Conservation (phyloP, 2,113 vertebrate species). For the Lampris megalopsis region DNA sequence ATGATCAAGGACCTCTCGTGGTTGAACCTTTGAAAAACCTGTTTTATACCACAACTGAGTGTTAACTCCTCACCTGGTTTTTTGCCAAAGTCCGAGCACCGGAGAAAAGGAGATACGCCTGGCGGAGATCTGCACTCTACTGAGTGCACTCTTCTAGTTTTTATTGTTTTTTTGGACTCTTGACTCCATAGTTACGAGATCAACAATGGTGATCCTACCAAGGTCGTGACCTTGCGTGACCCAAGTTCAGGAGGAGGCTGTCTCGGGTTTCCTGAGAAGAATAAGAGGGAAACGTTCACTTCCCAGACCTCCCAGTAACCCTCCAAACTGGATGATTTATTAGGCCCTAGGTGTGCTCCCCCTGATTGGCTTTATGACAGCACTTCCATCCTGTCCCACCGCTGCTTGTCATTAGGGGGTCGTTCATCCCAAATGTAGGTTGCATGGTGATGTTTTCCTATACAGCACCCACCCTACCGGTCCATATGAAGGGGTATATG, state of each 20-base stretch:
- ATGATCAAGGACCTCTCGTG: too few relatives aligned
- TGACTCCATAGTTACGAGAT: slow-evolving; percentile 73
- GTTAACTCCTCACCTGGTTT: too few relatives aligned
- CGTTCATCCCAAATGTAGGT: slow-evolving; percentile 65
- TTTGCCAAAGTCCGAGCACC: too few relatives aligned
- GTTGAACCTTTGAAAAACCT: too few relatives aligned
- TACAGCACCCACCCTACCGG: too few relatives aligned
- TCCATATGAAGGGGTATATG: too few relatives aligned
- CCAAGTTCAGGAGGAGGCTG: slow-evolving; percentile 73
- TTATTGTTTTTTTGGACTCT: not conserved
- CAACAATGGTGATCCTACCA: slow-evolving; percentile 74
- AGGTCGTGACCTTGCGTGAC: slow-evolving; percentile 78
- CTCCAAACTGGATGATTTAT: slow-evolving; percentile 79
- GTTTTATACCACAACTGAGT: too few relatives aligned
- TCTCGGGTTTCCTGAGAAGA: slow-evolving; percentile 79
- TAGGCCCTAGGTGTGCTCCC: slow-evolving; percentile 64
- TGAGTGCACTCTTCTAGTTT: too few relatives aligned
- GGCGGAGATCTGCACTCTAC: too few relatives aligned
- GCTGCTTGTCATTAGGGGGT: slow-evolving; percentile 64
- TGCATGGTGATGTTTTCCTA: too few relatives aligned
- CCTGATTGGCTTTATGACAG: slow-evolving; percentile 84
- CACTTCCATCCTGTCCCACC: slow-evolving; percentile 77
- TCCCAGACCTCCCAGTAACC: slow-evolving; percentile 84
- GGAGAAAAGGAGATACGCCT: too few relatives aligned
- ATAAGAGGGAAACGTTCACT: slow-evolving; percentile 84